These are phyloP conservation scores for Lordiphosa mommai DNA, from an alignment of 1,140 invertebrate genomes.

Conservation along the genomic window DNA sequence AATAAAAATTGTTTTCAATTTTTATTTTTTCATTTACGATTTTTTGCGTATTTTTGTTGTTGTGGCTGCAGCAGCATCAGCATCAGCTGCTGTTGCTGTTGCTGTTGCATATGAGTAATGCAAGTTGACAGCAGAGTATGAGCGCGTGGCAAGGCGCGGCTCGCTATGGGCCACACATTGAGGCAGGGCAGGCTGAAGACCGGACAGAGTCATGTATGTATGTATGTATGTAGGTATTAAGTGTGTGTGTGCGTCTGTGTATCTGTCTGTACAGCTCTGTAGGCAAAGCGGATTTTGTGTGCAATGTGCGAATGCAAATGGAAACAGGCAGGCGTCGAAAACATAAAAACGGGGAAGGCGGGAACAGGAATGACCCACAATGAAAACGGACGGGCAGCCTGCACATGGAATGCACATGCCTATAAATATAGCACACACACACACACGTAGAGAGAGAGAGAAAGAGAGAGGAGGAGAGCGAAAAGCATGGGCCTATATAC, in stretches of 20 bases:
- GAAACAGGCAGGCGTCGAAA: slow-evolving; percentile 52
- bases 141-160: slow-evolving; percentile 46
- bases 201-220: slow-evolving; percentile 48
- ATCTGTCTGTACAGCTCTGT: slow-evolving; percentile 22
- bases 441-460: slow-evolving; percentile 4
- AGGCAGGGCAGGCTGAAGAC: slow-evolving; percentile 9
- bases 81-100: slow-evolving; percentile 7
- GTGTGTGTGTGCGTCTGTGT: slow-evolving; percentile 7
- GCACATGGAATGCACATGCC: slow-evolving; percentile 46
- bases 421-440: slow-evolving; percentile 54
- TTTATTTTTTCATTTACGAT: slow-evolving; percentile 45
- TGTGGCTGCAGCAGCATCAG: slow-evolving; percentile 1
- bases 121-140: slow-evolving; percentile 23
- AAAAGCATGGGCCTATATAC: slow-evolving; percentile 45
- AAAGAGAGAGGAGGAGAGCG: background rate
- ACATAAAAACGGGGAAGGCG: slow-evolving; percentile 49
- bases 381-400: slow-evolving; percentile 61
- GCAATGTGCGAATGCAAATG: slow-evolving; percentile 51
- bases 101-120: slow-evolving; percentile 64
- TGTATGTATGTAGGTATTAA: background rate
- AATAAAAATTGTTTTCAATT: slow-evolving; percentile 66
- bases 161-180: slow-evolving; percentile 58
- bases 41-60: slow-evolving; percentile 5
- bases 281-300: slow-evolving; percentile 63
- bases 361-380: slow-evolving; percentile 68